Conservation (phyloP, 2,888 invertebrate species). For the Caenorhabditis doughertyi region DNA sequence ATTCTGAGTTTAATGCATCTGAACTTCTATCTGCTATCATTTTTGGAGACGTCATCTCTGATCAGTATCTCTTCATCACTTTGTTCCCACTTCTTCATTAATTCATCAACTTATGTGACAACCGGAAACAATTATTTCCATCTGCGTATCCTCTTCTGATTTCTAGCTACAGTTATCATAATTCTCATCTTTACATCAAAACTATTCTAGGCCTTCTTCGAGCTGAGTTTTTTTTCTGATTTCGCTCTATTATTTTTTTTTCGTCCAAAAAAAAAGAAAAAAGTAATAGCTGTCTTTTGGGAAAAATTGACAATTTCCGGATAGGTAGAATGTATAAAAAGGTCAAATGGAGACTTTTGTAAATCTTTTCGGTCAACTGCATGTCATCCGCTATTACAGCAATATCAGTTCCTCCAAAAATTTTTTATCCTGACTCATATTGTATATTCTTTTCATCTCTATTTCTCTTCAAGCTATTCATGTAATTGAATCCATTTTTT, state of each 20-base stretch:
- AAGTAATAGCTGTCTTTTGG: slow-evolving; percentile 22
- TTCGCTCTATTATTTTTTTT: background rate
- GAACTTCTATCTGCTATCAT: background rate
- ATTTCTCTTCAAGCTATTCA: background rate
- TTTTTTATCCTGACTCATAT: background rate
- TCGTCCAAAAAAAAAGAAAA: background rate
- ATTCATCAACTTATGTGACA: slow-evolving; percentile 40
- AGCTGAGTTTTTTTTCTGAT: too few relatives aligned
- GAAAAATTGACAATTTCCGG: slow-evolving; percentile 36
- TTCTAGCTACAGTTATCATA: slow-evolving; percentile 14
- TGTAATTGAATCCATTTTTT: slow-evolving; percentile 33
- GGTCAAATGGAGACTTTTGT: slow-evolving; percentile 5
- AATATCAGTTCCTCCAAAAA: background rate
- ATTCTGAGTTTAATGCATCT: background rate
- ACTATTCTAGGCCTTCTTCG: too few relatives aligned
- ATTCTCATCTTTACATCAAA: too few relatives aligned
- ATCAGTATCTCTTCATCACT: slow-evolving; percentile 33
- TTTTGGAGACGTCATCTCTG: slow-evolving; percentile 23
- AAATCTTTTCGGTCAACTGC: background rate
- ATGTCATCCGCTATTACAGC: too few relatives aligned
- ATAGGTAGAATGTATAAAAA: slow-evolving; percentile 15
- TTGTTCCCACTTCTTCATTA: slow-evolving; percentile 1
- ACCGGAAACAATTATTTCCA: slow-evolving; percentile 35
- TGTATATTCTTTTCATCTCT: slow-evolving; percentile 12
- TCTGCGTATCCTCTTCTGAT: slow-evolving; percentile 12